A percentile compares a stretch with the other conserved stretches of the same genome.
Evolutionary conservation across 2,888 invertebrate genomes (phyloP).

Genomic region (Drosophila barbarae): DNA sequence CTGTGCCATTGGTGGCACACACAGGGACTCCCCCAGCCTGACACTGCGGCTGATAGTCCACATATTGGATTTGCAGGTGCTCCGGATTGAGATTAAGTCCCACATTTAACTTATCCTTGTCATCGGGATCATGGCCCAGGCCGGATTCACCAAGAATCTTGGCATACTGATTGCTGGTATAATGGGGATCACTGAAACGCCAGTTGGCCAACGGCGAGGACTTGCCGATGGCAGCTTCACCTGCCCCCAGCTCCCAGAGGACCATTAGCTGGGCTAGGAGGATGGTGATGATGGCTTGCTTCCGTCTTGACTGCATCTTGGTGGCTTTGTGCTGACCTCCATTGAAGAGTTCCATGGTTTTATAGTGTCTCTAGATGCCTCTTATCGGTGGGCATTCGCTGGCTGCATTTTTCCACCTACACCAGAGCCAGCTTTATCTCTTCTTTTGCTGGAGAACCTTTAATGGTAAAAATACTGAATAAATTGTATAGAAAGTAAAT

Average conservation of each 20-base stretch:
- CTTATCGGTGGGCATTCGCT: slow-evolving; percentile 4
- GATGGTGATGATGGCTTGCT: background rate
- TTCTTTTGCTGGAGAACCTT: no score
- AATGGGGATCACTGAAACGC: slow-evolving; percentile 41
- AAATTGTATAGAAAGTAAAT: background rate
- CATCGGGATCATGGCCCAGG: slow-evolving; percentile 18
- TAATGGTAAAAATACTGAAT: background rate
- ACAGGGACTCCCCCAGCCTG: slow-evolving; percentile 50
- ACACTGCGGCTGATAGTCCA: slow-evolving; percentile 58
- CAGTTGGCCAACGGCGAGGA: slow-evolving; percentile 27
- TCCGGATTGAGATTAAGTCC: slow-evolving; percentile 15
- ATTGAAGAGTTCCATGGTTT: background rate
- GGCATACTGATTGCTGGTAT: slow-evolving; percentile 40
- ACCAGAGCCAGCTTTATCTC: background rate
- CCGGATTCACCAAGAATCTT: slow-evolving; percentile 37
- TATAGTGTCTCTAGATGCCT: background rate
- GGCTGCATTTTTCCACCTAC: slow-evolving; percentile 10
- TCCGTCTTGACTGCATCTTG: slow-evolving; percentile 4
- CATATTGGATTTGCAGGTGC: slow-evolving; percentile 53
- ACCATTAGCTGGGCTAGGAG: background rate
- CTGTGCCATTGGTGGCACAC: slow-evolving; percentile 55
- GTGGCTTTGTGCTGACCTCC: background rate
- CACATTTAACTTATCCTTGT: background rate
- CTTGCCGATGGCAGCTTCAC: background rate
- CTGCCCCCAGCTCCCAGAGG: background rate